phyloP scores from a whole-genome alignment of 2,113 vertebrate species.

The Panthera uncia region DNA sequence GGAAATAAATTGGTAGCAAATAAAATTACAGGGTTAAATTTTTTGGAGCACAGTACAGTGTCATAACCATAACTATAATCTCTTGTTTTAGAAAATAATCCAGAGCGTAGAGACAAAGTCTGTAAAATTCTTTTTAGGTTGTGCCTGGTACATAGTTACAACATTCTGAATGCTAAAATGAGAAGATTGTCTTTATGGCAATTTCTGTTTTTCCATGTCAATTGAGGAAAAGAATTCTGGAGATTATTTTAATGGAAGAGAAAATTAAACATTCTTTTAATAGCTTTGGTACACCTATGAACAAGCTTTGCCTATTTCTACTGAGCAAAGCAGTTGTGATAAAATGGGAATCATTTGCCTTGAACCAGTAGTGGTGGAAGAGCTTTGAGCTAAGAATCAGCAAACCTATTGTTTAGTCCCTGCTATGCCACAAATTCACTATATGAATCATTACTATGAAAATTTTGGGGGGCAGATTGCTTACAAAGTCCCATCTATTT shows the following conservation, averaged over 20 bases:
- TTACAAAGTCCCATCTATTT: not conserved
- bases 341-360: not conserved
- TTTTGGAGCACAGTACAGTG: not conserved
- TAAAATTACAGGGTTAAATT: slow-evolving; percentile 25
- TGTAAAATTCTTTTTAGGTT: not conserved
- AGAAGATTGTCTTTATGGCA: not conserved
- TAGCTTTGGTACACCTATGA: not conserved
- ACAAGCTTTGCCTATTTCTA: not conserved
- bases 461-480: not conserved
- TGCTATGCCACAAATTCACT: not conserved
- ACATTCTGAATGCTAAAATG: slow-evolving; percentile 13
- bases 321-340: not conserved
- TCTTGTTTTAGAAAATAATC: slow-evolving; percentile 53
- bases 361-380: not conserved
- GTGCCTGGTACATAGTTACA: not conserved
- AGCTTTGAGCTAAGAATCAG: not conserved
- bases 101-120: not conserved
- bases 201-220: slow-evolving; percentile 26
- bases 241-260: slow-evolving; percentile 23
- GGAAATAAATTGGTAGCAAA: not conserved
- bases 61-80: not conserved
- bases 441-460: not conserved
- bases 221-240: not conserved
- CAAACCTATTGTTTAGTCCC: not conserved
- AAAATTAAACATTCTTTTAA: slow-evolving; percentile 12